Evolutionary conservation across 2,888 invertebrate species (phyloP).

Genomic region (Coelopa pilipes): DNA sequence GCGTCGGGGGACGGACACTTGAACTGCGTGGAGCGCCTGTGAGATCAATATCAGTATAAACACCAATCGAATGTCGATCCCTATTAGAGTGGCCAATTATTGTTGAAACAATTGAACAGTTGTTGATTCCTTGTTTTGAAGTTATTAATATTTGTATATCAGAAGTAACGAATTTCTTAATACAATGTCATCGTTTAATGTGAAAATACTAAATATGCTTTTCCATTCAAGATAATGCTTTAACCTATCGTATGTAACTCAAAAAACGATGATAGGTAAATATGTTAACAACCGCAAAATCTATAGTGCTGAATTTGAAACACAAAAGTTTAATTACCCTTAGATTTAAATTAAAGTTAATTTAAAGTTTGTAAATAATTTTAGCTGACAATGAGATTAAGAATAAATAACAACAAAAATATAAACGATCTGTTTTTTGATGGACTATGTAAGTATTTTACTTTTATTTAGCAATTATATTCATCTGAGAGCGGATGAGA

Average conservation of each 20-base stretch:
- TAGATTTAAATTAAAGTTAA: background rate
- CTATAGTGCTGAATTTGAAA: background rate
- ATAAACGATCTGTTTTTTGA: background rate
- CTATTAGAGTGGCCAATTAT: constrained; percentile 45
- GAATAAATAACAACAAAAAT: constrained; percentile 12
- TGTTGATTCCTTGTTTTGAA: constrained; percentile 1
- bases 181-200: background rate
- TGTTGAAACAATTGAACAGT: constrained; percentile 16
- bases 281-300: background rate
- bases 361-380: constrained; percentile 25
- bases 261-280: background rate
- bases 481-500: no score
- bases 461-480: no score
- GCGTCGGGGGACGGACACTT: constrained; percentile 6
- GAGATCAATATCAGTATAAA: constrained; percentile 47
- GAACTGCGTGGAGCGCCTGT: constrained; percentile 42
- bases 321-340: background rate
- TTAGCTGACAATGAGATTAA: constrained; percentile 20
- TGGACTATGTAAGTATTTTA: background rate
- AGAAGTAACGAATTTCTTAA: background rate
- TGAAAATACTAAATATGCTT: constrained; percentile 1
- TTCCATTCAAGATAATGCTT: background rate
- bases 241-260: background rate
- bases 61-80: constrained; percentile 47
- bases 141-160: constrained; percentile 1